Evolutionary conservation across 2,888 invertebrate genomes (phyloP).

Genomic region (Rhagophthalmus giganteus): DNA sequence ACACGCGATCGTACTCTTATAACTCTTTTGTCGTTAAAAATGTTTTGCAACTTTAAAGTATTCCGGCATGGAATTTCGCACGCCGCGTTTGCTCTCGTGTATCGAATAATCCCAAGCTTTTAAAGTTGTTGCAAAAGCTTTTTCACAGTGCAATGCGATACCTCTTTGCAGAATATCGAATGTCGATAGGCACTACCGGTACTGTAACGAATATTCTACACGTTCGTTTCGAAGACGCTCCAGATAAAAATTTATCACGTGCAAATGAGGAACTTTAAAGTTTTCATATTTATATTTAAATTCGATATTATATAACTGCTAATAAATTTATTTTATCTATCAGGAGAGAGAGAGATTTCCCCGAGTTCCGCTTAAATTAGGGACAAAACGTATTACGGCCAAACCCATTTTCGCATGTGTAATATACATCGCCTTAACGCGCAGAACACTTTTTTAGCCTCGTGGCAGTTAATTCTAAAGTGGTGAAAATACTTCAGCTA

Average conservation of each 20-base stretch:
- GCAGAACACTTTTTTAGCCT: neutral
- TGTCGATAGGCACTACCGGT: conserved; percentile 6
- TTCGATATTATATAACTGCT: conserved; percentile 4
- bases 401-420: neutral
- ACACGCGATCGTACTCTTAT: neutral
- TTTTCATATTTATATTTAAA: conserved; percentile 3
- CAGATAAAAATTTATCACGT: neutral
- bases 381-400: neutral
- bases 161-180: conserved; percentile 7
- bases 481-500: conserved; percentile 3
- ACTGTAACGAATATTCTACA: conserved; percentile 3
- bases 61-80: neutral
- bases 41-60: conserved; percentile 1
- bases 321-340: neutral
- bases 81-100: neutral
- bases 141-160: conserved; percentile 12
- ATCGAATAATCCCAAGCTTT: conserved; percentile 7
- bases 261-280: conserved; percentile 1
- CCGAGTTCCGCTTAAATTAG: neutral
- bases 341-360: neutral
- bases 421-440: neutral
- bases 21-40: conserved; percentile 1
- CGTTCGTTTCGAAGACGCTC: neutral
- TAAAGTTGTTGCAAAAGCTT: conserved; percentile 13
- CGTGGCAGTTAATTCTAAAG: conserved; percentile 3